These are phyloP conservation scores for Coecobrya sp. DNA, from an alignment of 2,888 invertebrate species.

Conservation along the genomic window DNA sequence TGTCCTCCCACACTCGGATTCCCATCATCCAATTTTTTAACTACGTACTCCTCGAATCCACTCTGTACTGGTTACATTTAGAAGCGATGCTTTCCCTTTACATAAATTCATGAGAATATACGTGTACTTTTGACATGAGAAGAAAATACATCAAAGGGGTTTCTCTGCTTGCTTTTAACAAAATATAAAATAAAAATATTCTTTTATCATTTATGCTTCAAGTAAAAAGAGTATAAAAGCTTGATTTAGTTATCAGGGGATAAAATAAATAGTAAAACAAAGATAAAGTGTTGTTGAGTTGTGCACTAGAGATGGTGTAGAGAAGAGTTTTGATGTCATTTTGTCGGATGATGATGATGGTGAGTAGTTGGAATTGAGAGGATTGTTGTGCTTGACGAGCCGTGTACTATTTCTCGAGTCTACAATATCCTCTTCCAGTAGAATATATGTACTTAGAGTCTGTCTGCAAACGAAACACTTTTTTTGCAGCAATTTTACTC, in stretches of 20 bases:
- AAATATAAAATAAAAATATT: neutral
- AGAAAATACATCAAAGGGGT: slow-evolving; percentile 69
- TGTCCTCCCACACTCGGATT: neutral
- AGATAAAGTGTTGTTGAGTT: slow-evolving; percentile 23
- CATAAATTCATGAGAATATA: slow-evolving; percentile 50
- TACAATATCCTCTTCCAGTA: neutral
- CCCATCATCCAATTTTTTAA: slow-evolving; percentile 8
- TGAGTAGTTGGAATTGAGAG: slow-evolving; percentile 34
- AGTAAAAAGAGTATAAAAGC: slow-evolving; percentile 33
- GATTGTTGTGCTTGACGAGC: slow-evolving; percentile 63
- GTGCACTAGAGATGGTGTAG: neutral
- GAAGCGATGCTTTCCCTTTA: neutral
- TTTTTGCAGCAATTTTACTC: slow-evolving; percentile 13
- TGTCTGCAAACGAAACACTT: neutral
- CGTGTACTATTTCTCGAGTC: slow-evolving; percentile 42
- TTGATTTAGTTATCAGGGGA: slow-evolving; percentile 66
- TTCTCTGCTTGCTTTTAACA: slow-evolving; percentile 18
- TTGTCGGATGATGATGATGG: slow-evolving; percentile 26
- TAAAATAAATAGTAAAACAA: slow-evolving; percentile 21
- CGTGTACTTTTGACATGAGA: slow-evolving; percentile 24
- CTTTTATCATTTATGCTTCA: slow-evolving; percentile 49
- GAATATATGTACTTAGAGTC: neutral
- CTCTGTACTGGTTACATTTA: slow-evolving; percentile 11
- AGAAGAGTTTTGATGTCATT: slow-evolving; percentile 23
- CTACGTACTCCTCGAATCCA: neutral